These are phyloP conservation scores for Biston betularia DNA, from an alignment of 2,888 invertebrate genomes.

Conservation along the genomic window DNA sequence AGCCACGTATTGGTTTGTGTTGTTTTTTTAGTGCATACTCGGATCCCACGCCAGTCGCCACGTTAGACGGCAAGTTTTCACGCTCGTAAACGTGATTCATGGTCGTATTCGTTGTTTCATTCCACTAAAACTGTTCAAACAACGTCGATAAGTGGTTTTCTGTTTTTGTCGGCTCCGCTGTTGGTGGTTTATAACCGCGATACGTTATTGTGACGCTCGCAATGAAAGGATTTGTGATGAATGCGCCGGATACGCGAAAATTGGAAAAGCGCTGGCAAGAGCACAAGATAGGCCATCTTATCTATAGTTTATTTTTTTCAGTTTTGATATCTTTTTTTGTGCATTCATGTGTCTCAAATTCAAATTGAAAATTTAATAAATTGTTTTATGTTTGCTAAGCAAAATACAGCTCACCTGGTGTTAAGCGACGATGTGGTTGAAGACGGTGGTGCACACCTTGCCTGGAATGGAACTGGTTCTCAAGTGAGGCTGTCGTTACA, in stretches of 20 bases:
- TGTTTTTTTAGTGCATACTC: background rate
- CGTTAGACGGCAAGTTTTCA: background rate
- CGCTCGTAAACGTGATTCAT: constrained; percentile 29
- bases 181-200: constrained; percentile 28
- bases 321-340: too few species aligned
- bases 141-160: constrained; percentile 30
- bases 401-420: too few species aligned
- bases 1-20: background rate
- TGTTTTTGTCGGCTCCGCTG: constrained; percentile 17
- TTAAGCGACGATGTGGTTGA: too few species aligned
- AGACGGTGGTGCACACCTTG: too few species aligned
- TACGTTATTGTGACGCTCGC: constrained; percentile 38
- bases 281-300: too few species aligned
- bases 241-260: constrained; percentile 25
- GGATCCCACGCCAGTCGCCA: background rate
- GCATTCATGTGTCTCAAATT: too few species aligned
- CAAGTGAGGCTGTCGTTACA: too few species aligned
- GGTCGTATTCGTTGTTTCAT: constrained; percentile 25
- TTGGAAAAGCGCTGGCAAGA: constrained; percentile 12
- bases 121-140: constrained; percentile 33
- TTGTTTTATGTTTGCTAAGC: too few species aligned
- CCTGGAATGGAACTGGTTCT: too few species aligned
- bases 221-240: constrained; percentile 32
- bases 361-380: too few species aligned
- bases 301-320: too few species aligned